Evolutionary conservation across 2,888 invertebrate species (phyloP).

Genomic region (Drosophila nr. medialis): DNA sequence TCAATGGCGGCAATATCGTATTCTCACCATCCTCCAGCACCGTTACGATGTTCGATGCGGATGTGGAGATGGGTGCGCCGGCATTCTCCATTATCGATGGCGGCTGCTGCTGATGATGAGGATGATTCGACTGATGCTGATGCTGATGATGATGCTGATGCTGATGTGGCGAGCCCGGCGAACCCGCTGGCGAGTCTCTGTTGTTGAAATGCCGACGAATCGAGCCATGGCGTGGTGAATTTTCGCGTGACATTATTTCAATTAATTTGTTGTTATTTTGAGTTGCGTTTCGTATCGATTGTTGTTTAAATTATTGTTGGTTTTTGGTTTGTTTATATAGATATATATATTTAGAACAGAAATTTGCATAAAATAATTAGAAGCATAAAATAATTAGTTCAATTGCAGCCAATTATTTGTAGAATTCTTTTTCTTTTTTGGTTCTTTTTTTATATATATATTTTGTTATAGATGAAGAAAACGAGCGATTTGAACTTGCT

Average conservation of each 20-base stretch:
- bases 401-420: slow-evolving; percentile 65
- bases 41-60: slow-evolving; percentile 81
- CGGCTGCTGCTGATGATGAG: slow-evolving; percentile 65
- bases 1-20: slow-evolving; percentile 82
- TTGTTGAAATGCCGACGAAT: slow-evolving; percentile 72
- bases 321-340: slow-evolving; percentile 13
- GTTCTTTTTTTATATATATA: slow-evolving; percentile 17
- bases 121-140: slow-evolving; percentile 60
- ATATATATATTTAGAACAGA: slow-evolving; percentile 45
- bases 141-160: slow-evolving; percentile 62
- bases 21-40: slow-evolving; percentile 81
- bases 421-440: slow-evolving; percentile 27
- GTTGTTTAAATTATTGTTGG: slow-evolving; percentile 18
- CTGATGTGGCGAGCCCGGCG: slow-evolving; percentile 72
- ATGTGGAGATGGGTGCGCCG: slow-evolving; percentile 76
- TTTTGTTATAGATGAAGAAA: slow-evolving; percentile 68
- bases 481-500: slow-evolving; percentile 72
- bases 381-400: slow-evolving; percentile 77
- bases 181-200: slow-evolving; percentile 60
- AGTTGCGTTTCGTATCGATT: not conserved
- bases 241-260: slow-evolving; percentile 83
- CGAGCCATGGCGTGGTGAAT: slow-evolving; percentile 83
- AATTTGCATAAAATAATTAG: slow-evolving; percentile 78
- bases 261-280: slow-evolving; percentile 22
- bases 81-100: slow-evolving; percentile 81